phyloP scores from a whole-genome alignment of 2,797 vertebrate genomes.

The Poliocrania exsul region DNA sequence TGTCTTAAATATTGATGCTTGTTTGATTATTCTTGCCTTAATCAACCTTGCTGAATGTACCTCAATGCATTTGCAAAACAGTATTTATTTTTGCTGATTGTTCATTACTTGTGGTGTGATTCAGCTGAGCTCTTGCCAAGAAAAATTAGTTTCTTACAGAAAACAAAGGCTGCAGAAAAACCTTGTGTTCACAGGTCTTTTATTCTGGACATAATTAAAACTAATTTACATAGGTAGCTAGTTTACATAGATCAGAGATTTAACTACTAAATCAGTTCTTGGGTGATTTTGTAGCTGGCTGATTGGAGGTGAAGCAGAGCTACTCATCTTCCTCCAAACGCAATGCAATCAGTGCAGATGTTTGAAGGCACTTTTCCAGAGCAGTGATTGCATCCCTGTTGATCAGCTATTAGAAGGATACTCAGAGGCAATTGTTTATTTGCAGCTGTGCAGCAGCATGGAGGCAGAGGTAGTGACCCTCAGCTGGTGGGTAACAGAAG shows the following conservation, averaged over 20 bases:
- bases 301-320: conserved; percentile 32
- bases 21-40: conserved; percentile 37
- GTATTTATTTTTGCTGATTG: conserved; percentile 29
- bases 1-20: conserved; percentile 38
- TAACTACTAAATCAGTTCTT: conserved; percentile 32
- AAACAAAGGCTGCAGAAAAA: conserved; percentile 42
- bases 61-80: not conserved
- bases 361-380: conserved; percentile 54
- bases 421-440: not conserved
- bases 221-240: conserved; percentile 55
- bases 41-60: conserved; percentile 12
- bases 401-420: conserved; percentile 48
- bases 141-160: not conserved
- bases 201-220: conserved; percentile 56
- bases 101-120: conserved; percentile 39
- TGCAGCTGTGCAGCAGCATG: not conserved
- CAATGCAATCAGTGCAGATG: conserved; percentile 24
- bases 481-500: not conserved
- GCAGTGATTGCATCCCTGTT: conserved; percentile 39
- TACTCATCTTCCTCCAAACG: conserved; percentile 53
- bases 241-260: conserved; percentile 45
- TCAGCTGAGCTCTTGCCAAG: conserved; percentile 5
- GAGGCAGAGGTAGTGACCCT: not conserved
- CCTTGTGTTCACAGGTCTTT: not conserved
- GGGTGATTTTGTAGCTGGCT: conserved; percentile 45